A percentile compares a stretch with the other conserved stretches of the same genome.
Evolutionary conservation across 2,797 vertebrate genomes (phyloP).

Genomic region (Eulemur rubriventer): DNA sequence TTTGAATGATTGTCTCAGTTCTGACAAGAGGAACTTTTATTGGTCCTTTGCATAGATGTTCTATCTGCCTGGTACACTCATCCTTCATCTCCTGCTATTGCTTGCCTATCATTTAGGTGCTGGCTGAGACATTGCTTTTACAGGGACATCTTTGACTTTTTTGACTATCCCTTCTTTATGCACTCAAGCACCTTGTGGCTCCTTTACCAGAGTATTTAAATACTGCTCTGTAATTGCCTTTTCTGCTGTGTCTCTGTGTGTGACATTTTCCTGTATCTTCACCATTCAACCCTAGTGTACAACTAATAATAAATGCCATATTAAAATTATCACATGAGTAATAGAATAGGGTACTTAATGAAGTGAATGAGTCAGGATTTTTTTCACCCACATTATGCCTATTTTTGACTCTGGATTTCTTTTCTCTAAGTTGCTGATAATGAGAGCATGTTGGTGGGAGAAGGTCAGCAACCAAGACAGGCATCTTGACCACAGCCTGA

Average conservation of each 20-base stretch:
- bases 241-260: neutral
- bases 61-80: neutral
- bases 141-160: neutral
- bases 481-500: neutral
- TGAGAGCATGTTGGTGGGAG: neutral
- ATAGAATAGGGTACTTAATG: neutral
- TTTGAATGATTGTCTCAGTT: neutral
- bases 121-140: neutral
- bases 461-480: neutral
- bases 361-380: neutral
- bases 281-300: neutral
- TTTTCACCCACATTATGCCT: neutral
- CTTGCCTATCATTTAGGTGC: neutral
- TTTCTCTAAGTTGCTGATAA: neutral
- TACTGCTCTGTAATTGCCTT: neutral
- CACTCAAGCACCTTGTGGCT: neutral
- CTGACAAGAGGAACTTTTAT: neutral
- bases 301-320: neutral
- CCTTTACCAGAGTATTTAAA: neutral
- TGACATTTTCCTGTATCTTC: slow-evolving; percentile 12
- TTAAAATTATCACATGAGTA: neutral
- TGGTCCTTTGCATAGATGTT: neutral
- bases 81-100: neutral
- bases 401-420: neutral
- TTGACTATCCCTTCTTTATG: neutral